Conservation (phyloP, 1,140 invertebrate species). For the Drosophila murphyi region DNA sequence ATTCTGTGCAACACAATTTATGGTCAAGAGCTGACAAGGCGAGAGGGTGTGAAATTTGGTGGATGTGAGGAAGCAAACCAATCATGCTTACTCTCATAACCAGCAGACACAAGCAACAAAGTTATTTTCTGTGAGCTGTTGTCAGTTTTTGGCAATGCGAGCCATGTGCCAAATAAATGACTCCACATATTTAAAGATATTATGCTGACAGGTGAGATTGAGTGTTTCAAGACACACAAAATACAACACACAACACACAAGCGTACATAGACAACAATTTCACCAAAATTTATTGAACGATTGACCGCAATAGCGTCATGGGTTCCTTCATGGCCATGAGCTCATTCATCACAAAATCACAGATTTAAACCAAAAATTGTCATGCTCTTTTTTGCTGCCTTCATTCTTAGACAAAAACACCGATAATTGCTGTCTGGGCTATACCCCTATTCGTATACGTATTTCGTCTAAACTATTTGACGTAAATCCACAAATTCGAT, state of each 20-base stretch:
- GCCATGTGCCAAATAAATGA: slow-evolving; percentile 76
- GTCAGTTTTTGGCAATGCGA: slow-evolving; percentile 68
- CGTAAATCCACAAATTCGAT: too few species aligned
- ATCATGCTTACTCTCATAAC: slow-evolving; percentile 40
- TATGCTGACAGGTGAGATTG: slow-evolving; percentile 72
- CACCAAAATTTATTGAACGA: slow-evolving; percentile 43
- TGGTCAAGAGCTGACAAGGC: slow-evolving; percentile 11
- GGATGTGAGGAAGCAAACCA: slow-evolving; percentile 8
- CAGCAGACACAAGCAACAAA: slow-evolving; percentile 17
- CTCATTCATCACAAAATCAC: slow-evolving; percentile 47
- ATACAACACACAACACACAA: neutral
- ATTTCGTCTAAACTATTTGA: neutral
- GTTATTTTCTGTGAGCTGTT: slow-evolving; percentile 47
- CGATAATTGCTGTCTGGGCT: neutral
- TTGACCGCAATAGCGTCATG: slow-evolving; percentile 69
- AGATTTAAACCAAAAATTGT: neutral
- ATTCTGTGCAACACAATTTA: slow-evolving; percentile 50
- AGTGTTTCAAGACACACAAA: slow-evolving; percentile 10
- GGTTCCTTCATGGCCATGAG: slow-evolving; percentile 54
- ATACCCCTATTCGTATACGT: neutral
- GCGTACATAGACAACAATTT: slow-evolving; percentile 24
- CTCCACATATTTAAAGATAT: slow-evolving; percentile 78
- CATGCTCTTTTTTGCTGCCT: neutral
- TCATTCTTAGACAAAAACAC: neutral
- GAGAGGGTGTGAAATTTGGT: neutral